Evolutionary conservation across 1,140 invertebrate species (phyloP), one percentile per base, ranked within the genome.

Genomic region (Pectinophora gossypiella): DNA sequence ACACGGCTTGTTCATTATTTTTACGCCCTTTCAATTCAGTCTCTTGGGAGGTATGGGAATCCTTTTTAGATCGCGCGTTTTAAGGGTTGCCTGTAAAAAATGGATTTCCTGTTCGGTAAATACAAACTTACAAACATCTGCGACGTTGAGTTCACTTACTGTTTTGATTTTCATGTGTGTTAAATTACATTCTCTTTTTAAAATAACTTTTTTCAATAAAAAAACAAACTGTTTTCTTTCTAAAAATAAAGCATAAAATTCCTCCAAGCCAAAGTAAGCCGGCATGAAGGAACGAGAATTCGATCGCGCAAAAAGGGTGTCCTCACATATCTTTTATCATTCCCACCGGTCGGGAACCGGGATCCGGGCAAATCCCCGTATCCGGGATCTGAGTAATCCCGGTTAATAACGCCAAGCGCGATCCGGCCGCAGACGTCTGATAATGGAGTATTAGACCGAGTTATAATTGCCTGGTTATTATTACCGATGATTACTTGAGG

Each of bases 291-390:
- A 15, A 40, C 46, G 21, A 10, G 19, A 36, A 52, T 35, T 38
- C 19, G 19, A 23, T 43, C 16, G 23, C 23, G 22, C 19, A 42
- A 51, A 51, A 44, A 51, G 35, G 10, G 10, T 12, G n/a, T 18
- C 64, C 59, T 54, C 61, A 59, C 70, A 66, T 77, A 81, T 80
- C 79, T 76, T 79, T 81, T 85, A 82, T 84, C 78, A 84, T 84
- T 76, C 73, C 66, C 69, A 67, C 59, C 70, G 72, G 63, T 55
- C 67, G n/a, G n/a, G n/a, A n/a, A n/a, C 65, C 66, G 62, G 72
- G 76, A 75, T 72, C 75, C 68, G 66, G 72, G 80, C 80, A 86
- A 86, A 86, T 86, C 83, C 83, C 72, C 64, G 70, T 72, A 79
- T 84, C 82, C 74, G 73, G 76, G 77, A 61, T 70, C 19, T 9